Conservation (phyloP, 1,140 invertebrate species). For the Zaprionus gabonicus region DNA sequence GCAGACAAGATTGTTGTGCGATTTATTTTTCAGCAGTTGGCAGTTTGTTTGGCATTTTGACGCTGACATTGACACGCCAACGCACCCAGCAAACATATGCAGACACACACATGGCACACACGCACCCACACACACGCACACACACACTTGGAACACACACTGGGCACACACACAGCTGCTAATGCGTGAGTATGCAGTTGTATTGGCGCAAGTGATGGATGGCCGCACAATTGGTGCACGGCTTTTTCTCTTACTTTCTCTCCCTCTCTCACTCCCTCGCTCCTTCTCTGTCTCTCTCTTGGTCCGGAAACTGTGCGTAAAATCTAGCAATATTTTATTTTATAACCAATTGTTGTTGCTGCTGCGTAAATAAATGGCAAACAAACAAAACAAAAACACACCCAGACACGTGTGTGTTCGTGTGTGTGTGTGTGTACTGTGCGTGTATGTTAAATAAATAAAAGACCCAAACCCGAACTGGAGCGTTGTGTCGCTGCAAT, state of each 20-base stretch:
- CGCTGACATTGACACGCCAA: constrained; percentile 45
- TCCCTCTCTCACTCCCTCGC: background rate
- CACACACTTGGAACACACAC: background rate
- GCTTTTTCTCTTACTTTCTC: constrained; percentile 6
- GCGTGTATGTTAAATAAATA: constrained; percentile 33
- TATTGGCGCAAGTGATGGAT: constrained; percentile 47
- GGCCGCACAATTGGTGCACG: constrained; percentile 40
- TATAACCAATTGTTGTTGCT: constrained; percentile 44
- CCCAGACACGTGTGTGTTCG: background rate
- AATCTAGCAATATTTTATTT: constrained; percentile 52
- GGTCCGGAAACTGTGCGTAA: constrained; percentile 51
- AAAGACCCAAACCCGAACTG: constrained; percentile 14
- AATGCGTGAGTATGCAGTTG: constrained; percentile 2
- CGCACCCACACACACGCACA: constrained; percentile 16
- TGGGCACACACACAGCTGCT: background rate
- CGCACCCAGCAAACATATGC: constrained; percentile 26
- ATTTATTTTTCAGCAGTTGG: constrained; percentile 46
- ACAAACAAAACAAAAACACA: constrained; percentile 34
- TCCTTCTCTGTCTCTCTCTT: background rate
- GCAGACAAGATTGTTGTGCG: constrained; percentile 45
- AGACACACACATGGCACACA: background rate
- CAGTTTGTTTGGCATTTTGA: constrained; percentile 44
- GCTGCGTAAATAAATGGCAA: constrained; percentile 31
- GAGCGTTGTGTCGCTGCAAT: constrained; percentile 34
- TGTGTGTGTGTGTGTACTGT: background rate